These are phyloP conservation scores for Solea senegalensis DNA, from an alignment of 2,113 vertebrate species.

Conservation along the genomic window DNA sequence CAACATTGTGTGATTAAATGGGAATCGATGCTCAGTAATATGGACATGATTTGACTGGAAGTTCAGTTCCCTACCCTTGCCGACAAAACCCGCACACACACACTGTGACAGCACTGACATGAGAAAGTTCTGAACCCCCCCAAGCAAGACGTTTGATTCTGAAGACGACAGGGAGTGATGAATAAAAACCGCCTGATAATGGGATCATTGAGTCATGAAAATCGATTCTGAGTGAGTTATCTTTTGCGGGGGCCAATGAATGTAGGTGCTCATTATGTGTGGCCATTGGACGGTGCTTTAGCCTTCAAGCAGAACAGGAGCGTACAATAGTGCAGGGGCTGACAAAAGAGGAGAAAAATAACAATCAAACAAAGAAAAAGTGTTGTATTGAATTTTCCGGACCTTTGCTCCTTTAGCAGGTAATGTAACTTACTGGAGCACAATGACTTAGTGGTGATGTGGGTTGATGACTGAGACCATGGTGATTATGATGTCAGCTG, in stretches of 20 bases:
- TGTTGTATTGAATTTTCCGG: constrained; percentile 28
- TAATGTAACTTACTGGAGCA: constrained; percentile 43
- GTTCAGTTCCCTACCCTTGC: no score
- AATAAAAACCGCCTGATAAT: constrained; percentile 63
- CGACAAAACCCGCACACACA: constrained; percentile 3
- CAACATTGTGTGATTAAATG: no score
- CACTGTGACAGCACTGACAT: constrained; percentile 5
- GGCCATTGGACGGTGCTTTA: constrained; percentile 44
- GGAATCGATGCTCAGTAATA: no score
- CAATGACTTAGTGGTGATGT: constrained; percentile 12
- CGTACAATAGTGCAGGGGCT: constrained; percentile 47
- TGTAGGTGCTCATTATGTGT: constrained; percentile 64
- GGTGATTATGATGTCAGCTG: constrained; percentile 5
- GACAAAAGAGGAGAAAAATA: constrained; percentile 52
- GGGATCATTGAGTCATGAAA: constrained; percentile 72
- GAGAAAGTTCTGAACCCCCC: constrained; percentile 42
- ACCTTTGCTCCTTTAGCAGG: constrained; percentile 23
- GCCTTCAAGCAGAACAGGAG: constrained; percentile 61
- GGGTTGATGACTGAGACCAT: neutral
- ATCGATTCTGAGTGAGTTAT: constrained; percentile 58
- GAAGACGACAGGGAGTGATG: constrained; percentile 52
- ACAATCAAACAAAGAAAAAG: constrained; percentile 55
- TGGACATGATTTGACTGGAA: no score
- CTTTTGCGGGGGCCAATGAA: constrained; percentile 52
- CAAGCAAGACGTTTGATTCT: constrained; percentile 62